Percentiles rank a stretch among this genome's conserved stretches.
Evolutionary conservation across 2,113 vertebrate species (phyloP).

Genomic region (Candoia aspera): DNA sequence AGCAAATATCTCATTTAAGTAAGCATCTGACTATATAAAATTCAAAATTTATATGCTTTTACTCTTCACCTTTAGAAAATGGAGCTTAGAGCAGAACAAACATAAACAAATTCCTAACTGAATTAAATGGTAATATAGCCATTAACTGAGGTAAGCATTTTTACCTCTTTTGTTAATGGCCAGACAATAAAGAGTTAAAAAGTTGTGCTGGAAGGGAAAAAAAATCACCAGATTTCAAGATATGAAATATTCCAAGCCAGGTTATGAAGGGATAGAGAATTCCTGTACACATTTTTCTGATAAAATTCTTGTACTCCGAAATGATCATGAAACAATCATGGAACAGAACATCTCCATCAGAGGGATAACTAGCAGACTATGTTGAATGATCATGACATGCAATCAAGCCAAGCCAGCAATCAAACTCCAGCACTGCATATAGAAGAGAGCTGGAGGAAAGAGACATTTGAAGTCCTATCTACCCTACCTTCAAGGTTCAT

Average conservation of each 20-base stretch:
- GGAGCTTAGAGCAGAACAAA: background rate
- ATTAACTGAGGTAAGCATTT: background rate
- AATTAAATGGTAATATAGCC: background rate
- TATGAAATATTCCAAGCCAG: background rate
- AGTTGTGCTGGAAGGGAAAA: background rate
- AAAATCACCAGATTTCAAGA: background rate
- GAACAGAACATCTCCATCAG: too few relatives aligned
- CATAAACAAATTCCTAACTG: background rate
- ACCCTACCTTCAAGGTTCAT: too few relatives aligned
- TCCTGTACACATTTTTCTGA: too few relatives aligned
- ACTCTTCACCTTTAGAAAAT: background rate
- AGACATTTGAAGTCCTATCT: too few relatives aligned
- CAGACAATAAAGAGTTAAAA: background rate
- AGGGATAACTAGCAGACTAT: too few relatives aligned
- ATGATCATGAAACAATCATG: too few relatives aligned
- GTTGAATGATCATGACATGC: too few relatives aligned
- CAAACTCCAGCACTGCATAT: too few relatives aligned
- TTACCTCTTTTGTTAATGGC: background rate
- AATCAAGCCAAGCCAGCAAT: too few relatives aligned
- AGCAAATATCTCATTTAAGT: background rate
- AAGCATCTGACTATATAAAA: background rate
- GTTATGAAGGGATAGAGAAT: too few relatives aligned
- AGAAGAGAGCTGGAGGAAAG: too few relatives aligned
- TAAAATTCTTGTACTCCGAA: too few relatives aligned
- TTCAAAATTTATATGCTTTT: background rate